Evolutionary conservation across 2,888 invertebrate genomes (phyloP).

Genomic region (Neoitamus cyanurus): DNA sequence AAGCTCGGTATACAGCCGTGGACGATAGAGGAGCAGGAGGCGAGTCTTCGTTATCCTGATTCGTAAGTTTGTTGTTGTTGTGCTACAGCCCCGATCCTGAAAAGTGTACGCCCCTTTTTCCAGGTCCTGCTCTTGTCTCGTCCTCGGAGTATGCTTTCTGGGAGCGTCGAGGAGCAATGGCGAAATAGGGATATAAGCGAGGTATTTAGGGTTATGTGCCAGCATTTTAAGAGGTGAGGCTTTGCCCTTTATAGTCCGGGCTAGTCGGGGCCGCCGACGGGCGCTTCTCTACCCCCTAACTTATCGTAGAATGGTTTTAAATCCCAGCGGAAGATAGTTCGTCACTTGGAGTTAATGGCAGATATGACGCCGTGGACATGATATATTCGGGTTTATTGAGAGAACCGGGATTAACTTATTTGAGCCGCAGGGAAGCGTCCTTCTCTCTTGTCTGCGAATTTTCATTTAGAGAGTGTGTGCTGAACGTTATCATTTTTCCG

Average conservation of each 20-base stretch:
- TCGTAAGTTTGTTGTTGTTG: slow-evolving; percentile 15
- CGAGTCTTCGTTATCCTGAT: slow-evolving; percentile 37
- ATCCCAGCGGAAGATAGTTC: slow-evolving; percentile 37
- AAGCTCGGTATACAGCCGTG: background rate
- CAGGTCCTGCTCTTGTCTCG: slow-evolving; percentile 10
- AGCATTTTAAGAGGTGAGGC: slow-evolving; percentile 36
- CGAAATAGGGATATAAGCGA: slow-evolving; percentile 41
- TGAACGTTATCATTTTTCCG: background rate
- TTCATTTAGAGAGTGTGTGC: slow-evolving; percentile 15
- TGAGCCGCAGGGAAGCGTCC: background rate
- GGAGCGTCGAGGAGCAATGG: slow-evolving; percentile 25
- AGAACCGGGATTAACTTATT: slow-evolving; percentile 27
- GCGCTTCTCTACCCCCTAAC: slow-evolving; percentile 20
- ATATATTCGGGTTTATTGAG: slow-evolving; percentile 34
- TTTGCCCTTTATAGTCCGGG: slow-evolving; percentile 26
- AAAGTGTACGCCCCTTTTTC: slow-evolving; percentile 38
- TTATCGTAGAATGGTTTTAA: slow-evolving; percentile 36
- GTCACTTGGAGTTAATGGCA: slow-evolving; percentile 34
- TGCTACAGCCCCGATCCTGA: background rate
- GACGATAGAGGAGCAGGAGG: slow-evolving; percentile 18
- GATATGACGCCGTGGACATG: slow-evolving; percentile 36
- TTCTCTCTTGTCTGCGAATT: background rate
- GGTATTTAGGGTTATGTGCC: slow-evolving; percentile 41
- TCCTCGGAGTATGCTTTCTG: background rate
- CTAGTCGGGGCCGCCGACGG: background rate